Evolutionary conservation across 2,888 invertebrate species (phyloP).

Genomic region (Chrysodeixis includens): DNA sequence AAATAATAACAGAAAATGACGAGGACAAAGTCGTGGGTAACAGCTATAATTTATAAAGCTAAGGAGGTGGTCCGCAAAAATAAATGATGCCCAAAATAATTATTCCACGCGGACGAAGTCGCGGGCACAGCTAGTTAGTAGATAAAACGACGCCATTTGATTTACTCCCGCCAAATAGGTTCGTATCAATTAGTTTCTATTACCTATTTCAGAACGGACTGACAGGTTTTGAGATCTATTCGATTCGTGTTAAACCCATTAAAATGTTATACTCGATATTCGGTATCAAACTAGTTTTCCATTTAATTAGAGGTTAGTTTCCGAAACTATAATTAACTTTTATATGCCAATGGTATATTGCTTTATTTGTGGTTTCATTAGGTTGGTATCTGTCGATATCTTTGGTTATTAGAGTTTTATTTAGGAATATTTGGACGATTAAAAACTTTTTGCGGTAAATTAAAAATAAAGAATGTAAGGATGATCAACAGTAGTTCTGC

Average conservation of each 20-base stretch:
- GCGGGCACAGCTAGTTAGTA: too few relatives aligned
- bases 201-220: background rate
- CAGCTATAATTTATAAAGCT: too few relatives aligned
- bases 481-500: too few relatives aligned
- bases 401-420: background rate
- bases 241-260: background rate
- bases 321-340: constrained; percentile 2
- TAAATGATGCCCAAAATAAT: too few relatives aligned
- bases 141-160: background rate
- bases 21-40: too few relatives aligned
- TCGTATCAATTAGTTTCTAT: background rate
- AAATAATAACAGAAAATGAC: too few relatives aligned
- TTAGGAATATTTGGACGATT: too few relatives aligned
- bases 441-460: too few relatives aligned
- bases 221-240: constrained; percentile 5
- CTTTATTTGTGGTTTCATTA: background rate
- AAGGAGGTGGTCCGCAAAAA: too few relatives aligned
- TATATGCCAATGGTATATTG: background rate
- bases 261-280: constrained; percentile 3
- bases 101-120: too few relatives aligned
- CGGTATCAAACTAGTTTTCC: constrained; percentile 2
- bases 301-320: constrained; percentile 4
- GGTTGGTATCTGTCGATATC: background rate
- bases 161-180: background rate
- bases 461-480: too few relatives aligned